These are phyloP conservation scores for Brachylomia viminalis DNA, from an alignment of 2,888 invertebrate genomes.

Conservation along the genomic window DNA sequence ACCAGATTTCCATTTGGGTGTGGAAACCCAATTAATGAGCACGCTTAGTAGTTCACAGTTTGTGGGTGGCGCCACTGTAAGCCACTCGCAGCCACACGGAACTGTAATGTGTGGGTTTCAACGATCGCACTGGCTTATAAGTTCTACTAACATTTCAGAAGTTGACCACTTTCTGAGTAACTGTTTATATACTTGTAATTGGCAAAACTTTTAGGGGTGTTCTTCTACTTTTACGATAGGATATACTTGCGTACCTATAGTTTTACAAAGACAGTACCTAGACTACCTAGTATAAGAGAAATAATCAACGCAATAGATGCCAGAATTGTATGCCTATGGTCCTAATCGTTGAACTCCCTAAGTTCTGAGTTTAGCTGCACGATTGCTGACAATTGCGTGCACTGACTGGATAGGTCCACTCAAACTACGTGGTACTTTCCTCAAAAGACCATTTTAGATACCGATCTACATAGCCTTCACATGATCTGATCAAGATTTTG, in stretches of 20 bases:
- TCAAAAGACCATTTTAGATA: too few species aligned
- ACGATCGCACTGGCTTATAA: slow-evolving; percentile 43
- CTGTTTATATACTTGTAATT: neutral
- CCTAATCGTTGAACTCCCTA: too few species aligned
- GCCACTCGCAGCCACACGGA: slow-evolving; percentile 37
- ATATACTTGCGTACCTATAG: neutral
- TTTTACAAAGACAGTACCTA: neutral
- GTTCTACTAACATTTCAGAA: slow-evolving; percentile 26
- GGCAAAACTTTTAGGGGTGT: neutral
- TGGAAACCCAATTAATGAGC: slow-evolving; percentile 59
- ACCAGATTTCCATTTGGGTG: slow-evolving; percentile 57
- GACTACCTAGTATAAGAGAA: neutral
- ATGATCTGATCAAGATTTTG: too few species aligned
- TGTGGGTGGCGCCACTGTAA: slow-evolving; percentile 41
- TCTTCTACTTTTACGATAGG: neutral
- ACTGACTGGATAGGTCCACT: too few species aligned
- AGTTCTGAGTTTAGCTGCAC: too few species aligned
- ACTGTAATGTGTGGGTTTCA: slow-evolving; percentile 46
- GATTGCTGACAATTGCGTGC: too few species aligned
- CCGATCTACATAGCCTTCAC: too few species aligned
- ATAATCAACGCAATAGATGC: neutral
- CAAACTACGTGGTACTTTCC: too few species aligned
- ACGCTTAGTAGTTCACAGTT: slow-evolving; percentile 56
- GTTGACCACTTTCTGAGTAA: slow-evolving; percentile 19
- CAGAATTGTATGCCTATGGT: neutral